Conservation (phyloP, 2,888 invertebrate species). For the Agrilus biguttatus region DNA sequence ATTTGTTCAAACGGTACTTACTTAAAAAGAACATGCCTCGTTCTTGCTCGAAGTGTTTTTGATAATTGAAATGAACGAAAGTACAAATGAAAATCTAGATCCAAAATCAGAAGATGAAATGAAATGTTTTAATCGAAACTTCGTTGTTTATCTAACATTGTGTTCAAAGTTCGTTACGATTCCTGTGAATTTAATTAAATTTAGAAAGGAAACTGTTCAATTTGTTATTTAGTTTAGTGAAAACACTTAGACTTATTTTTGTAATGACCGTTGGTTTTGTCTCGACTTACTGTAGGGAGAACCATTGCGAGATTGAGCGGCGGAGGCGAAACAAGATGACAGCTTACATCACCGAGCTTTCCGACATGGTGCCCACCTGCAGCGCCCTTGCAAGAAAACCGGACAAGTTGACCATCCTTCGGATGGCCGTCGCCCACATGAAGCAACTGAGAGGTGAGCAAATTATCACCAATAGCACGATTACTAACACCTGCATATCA, state of each 20-base stretch:
- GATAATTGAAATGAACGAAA: too few relatives aligned
- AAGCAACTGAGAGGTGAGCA: conserved; percentile 81
- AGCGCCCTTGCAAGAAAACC: conserved; percentile 95
- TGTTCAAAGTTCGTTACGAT: too few relatives aligned
- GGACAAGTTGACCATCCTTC: conserved; percentile 94
- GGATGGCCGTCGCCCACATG: conserved; percentile 99
- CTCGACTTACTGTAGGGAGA: conserved; percentile 67
- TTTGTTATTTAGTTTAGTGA: too few relatives aligned
- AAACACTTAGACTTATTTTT: conserved; percentile 7
- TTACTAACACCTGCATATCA: neutral
- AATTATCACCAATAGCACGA: neutral
- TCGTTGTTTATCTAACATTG: too few relatives aligned
- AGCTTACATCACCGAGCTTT: conserved; percentile 97
- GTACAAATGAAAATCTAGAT: too few relatives aligned
- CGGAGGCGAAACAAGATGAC: conserved; percentile 99
- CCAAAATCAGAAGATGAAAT: too few relatives aligned
- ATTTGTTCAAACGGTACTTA: too few relatives aligned
- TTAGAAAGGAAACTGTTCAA: too few relatives aligned
- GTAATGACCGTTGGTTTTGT: conserved; percentile 25
- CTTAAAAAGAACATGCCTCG: too few relatives aligned
- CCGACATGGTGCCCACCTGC: conserved; percentile 99
- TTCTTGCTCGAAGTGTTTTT: too few relatives aligned
- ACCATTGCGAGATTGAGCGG: conserved; percentile 98
- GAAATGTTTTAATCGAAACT: too few relatives aligned
- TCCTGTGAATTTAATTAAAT: too few relatives aligned